Evolutionary conservation across 2,797 vertebrate species (phyloP).

Genomic region (Babyrousa celebensis): DNA sequence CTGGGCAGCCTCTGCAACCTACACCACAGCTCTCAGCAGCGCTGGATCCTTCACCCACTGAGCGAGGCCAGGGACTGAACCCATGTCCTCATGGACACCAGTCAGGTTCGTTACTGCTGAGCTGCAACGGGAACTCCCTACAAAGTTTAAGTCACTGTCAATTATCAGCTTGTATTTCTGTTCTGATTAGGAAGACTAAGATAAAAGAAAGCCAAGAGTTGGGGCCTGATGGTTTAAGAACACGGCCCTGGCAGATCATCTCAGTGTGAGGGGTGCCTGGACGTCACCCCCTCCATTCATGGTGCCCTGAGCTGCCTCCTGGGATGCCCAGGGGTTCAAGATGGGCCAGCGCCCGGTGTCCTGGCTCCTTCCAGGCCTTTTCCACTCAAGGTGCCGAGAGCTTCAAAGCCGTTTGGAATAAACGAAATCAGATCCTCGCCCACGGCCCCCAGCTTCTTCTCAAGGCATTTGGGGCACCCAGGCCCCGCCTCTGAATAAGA

Average conservation of each 20-base stretch:
- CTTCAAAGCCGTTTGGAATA: not conserved
- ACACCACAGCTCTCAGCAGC: no score
- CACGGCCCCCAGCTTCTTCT: not conserved
- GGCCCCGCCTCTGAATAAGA: not conserved
- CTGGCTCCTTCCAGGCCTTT: not conserved
- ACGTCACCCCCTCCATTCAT: not conserved
- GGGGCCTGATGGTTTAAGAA: not conserved
- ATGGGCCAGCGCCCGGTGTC: not conserved
- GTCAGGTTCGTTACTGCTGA: no score
- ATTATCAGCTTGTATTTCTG: not conserved
- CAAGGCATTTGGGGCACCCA: rapidly evolving
- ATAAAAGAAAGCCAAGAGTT: not conserved
- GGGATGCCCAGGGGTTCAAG: not conserved
- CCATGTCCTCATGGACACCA: no score
- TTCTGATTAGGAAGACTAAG: not conserved
- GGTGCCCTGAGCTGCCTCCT: not conserved
- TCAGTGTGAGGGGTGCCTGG: not conserved
- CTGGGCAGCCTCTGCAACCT: no score
- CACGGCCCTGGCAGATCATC: not conserved
- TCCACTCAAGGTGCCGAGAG: not conserved
- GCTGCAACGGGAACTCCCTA: no score
- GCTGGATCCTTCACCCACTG: no score
- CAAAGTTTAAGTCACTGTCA: not conserved
- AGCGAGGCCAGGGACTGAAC: no score
- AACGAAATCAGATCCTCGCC: not conserved